phyloP scores from a whole-genome alignment of 2,797 vertebrate species.

The Enteromius anoplus region DNA sequence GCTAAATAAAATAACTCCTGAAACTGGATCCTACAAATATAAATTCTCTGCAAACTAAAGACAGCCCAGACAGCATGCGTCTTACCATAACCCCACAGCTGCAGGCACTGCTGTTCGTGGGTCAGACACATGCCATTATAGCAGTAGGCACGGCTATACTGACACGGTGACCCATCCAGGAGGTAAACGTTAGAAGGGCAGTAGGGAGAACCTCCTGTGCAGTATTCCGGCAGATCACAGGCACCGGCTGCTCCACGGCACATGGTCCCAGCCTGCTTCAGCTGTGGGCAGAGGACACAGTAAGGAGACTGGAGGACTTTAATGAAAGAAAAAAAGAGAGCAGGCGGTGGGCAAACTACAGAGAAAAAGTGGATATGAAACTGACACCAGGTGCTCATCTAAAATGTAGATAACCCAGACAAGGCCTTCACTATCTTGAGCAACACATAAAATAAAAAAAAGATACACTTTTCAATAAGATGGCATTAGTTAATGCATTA shows the following conservation, averaged over 20 bases:
- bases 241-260: constrained; percentile 85
- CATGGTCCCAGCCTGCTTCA: constrained; percentile 86
- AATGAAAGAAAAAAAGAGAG: constrained; percentile 13
- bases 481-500: neutral
- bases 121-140: constrained; percentile 92
- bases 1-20: neutral
- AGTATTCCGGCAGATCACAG: constrained; percentile 95
- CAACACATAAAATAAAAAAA: neutral
- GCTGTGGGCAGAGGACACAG: constrained; percentile 66
- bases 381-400: neutral
- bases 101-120: constrained; percentile 88
- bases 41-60: neutral
- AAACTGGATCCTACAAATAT: neutral
- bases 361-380: constrained; percentile 11
- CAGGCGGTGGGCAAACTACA: constrained; percentile 23
- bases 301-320: constrained; percentile 26
- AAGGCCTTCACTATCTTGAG: neutral
- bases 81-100: constrained; percentile 93
- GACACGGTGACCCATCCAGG: constrained; percentile 88
- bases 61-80: neutral
- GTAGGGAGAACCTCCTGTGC: constrained; percentile 86
- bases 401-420: neutral
- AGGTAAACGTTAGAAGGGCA: constrained; percentile 90
- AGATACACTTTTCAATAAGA: neutral
- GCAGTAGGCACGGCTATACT: constrained; percentile 84